phyloP scores from a whole-genome alignment of 2,797 vertebrate species.

The Ateles fusciceps region DNA sequence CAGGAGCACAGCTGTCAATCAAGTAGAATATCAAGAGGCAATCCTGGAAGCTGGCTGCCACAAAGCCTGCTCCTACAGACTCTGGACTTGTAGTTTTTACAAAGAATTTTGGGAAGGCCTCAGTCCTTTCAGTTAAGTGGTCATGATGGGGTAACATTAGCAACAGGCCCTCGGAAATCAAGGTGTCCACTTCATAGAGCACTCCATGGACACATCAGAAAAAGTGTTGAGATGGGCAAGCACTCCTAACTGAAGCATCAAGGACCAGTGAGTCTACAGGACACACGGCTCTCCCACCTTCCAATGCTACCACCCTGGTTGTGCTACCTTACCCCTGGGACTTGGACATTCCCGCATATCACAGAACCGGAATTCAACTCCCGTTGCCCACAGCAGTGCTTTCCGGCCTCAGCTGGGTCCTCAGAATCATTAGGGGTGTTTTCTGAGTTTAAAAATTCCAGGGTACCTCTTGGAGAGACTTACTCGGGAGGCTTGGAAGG shows the following conservation, averaged over 20 bases:
- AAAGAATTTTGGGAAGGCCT: neutral
- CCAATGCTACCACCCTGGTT: neutral
- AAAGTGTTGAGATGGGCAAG: neutral
- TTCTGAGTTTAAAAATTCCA: neutral
- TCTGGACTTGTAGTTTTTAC: neutral
- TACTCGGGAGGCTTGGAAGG: neutral
- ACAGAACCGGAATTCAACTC: neutral
- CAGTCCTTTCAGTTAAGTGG: neutral
- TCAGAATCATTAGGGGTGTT: neutral
- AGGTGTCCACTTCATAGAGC: neutral
- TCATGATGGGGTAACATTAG: neutral
- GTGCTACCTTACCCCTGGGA: neutral
- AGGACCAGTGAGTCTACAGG: neutral
- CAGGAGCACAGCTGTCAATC: rapidly evolving
- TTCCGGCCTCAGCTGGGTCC: neutral
- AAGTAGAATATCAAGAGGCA: neutral
- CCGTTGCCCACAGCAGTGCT: neutral
- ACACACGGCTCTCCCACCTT: neutral
- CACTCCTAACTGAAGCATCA: rapidly evolving
- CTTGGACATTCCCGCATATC: neutral
- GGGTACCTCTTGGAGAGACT: neutral
- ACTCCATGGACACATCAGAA: neutral
- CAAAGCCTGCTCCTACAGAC: neutral
- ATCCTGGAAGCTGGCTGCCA: neutral
- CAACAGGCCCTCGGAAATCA: neutral